Conservation (phyloP, 2,113 vertebrate species). For the Trochalopteron elliotii region DNA sequence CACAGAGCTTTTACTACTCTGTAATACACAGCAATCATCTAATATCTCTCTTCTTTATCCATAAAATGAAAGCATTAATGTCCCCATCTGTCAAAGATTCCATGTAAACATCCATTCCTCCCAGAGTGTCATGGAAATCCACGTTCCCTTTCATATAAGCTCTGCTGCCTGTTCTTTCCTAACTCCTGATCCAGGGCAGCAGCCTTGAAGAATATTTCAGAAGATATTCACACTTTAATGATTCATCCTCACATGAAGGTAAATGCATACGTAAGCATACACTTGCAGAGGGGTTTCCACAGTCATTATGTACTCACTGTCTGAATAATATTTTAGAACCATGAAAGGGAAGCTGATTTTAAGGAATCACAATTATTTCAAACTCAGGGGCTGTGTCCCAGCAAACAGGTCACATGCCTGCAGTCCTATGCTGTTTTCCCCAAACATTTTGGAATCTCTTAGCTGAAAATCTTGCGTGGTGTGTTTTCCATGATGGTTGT, state of each 20-base stretch:
- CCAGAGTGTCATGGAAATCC: not conserved
- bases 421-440: not conserved
- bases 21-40: not conserved
- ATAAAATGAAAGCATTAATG: not conserved
- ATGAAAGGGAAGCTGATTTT: not conserved
- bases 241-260: not conserved
- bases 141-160: not conserved
- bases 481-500: not conserved
- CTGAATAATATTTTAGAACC: not conserved
- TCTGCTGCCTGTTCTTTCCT: not conserved
- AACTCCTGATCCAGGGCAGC: not conserved
- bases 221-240: not conserved
- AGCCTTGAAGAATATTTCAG: not conserved
- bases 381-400: not conserved
- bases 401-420: not conserved
- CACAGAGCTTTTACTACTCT: not conserved
- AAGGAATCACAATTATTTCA: not conserved
- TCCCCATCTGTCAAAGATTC: slow-evolving; percentile 22
- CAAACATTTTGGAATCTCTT: not conserved
- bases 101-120: not conserved
- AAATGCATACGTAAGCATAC: not conserved
- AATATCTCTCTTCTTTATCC: slow-evolving; percentile 23
- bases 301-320: not conserved
- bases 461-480: not conserved
- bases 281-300: not conserved